These are phyloP conservation scores for Struthio camelus DNA, from an alignment of 2,113 vertebrate species.

Conservation along the genomic window DNA sequence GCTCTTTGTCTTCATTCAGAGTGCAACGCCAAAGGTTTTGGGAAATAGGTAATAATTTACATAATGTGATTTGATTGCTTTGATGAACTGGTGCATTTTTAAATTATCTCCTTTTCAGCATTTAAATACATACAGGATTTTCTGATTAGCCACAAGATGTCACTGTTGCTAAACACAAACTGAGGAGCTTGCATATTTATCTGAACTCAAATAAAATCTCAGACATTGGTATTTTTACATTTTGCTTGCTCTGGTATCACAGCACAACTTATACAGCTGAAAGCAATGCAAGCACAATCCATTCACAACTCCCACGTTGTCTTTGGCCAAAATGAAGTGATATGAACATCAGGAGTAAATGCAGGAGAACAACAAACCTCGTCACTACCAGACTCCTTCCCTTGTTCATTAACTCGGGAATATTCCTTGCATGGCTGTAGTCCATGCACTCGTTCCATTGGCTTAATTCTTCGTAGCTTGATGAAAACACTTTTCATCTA, in stretches of 20 bases:
- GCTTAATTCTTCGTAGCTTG: neutral
- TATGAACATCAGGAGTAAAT: rapidly evolving
- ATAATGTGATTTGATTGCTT: neutral
- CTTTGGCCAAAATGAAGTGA: rapidly evolving
- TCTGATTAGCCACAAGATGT: slow-evolving; percentile 43
- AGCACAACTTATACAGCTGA: neutral
- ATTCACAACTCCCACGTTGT: neutral
- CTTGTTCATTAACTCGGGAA: neutral
- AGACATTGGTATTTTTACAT: too few relatives aligned
- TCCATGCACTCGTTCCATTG: too few relatives aligned
- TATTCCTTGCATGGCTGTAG: neutral
- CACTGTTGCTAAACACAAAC: neutral
- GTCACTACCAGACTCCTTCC: rapidly evolving
- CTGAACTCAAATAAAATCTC: neutral
- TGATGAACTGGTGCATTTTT: neutral
- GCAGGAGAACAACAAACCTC: rapidly evolving
- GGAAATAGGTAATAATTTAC: neutral
- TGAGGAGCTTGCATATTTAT: neutral
- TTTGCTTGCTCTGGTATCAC: neutral
- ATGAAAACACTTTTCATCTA: neutral
- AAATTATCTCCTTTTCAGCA: too few relatives aligned
- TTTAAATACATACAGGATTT: neutral
- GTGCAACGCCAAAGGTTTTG: neutral
- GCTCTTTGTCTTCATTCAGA: neutral
- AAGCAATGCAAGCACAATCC: neutral